phyloP scores from a whole-genome alignment of 2,113 vertebrate species.

The Engraulis encrasicolus region DNA sequence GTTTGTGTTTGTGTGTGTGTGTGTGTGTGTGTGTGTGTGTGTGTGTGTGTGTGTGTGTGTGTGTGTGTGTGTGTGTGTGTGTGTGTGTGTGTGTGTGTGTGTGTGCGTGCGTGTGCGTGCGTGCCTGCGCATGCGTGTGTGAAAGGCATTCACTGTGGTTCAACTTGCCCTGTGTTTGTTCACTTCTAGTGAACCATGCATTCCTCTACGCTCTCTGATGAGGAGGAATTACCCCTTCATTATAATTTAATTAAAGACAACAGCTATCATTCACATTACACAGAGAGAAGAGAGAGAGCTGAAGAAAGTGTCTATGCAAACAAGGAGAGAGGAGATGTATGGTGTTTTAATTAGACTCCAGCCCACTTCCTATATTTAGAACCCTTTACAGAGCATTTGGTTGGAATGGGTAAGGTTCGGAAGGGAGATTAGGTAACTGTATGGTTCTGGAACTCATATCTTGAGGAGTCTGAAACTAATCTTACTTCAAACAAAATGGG shows the following conservation, averaged over 20 bases:
- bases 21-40: too few species aligned
- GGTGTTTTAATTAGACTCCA: too few species aligned
- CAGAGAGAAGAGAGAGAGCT: neutral
- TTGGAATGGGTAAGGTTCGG: too few species aligned
- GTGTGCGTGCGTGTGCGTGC: neutral
- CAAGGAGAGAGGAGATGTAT: neutral
- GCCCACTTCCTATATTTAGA: too few species aligned
- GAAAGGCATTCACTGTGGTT: neutral
- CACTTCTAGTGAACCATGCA: neutral
- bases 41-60: too few species aligned
- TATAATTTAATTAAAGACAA: conserved; percentile 37
- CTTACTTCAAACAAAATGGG: too few species aligned
- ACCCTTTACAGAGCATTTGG: too few species aligned
- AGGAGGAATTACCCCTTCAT: conserved; percentile 33
- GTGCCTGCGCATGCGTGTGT: neutral
- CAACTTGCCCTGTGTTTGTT: neutral
- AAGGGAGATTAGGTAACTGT: too few species aligned
- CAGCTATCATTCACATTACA: conserved; percentile 15
- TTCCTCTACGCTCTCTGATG: neutral
- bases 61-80: neutral
- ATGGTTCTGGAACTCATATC: too few species aligned
- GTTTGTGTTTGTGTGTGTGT: too few species aligned
- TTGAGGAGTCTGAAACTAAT: too few species aligned
- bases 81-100: conserved; percentile 1
- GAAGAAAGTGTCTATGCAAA: neutral